Conservation (phyloP, 2,797 vertebrate species). For the Phoeniculus purpureus region DNA sequence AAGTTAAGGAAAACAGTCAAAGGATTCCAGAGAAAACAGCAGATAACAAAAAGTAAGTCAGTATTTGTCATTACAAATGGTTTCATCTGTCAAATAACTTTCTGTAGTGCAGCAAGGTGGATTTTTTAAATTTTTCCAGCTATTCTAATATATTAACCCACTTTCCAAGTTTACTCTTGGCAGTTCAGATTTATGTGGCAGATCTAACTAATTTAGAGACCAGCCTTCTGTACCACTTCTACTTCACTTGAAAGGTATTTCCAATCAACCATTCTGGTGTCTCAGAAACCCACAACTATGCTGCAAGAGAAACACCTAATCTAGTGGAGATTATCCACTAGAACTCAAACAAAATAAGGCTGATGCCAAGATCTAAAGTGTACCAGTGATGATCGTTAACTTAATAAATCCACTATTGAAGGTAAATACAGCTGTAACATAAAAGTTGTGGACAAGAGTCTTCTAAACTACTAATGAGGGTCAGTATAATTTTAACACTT, state of each 20-base stretch:
- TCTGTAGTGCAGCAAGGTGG: neutral
- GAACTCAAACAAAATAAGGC: neutral
- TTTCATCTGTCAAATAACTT: neutral
- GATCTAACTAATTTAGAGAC: neutral
- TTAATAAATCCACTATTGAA: neutral
- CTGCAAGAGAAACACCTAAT: neutral
- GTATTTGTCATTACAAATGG: neutral
- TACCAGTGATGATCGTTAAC: neutral
- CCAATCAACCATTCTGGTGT: neutral
- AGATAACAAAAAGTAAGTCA: constrained; percentile 13
- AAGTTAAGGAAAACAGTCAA: constrained; percentile 70
- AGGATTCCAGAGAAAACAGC: constrained; percentile 61
- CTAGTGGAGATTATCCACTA: neutral
- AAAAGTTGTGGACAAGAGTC: neutral
- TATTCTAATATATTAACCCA: neutral
- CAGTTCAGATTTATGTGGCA: neutral
- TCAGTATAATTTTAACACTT: neutral
- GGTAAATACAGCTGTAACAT: neutral
- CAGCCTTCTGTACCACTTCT: neutral
- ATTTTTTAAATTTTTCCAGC: neutral
- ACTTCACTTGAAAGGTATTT: neutral
- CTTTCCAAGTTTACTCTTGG: neutral
- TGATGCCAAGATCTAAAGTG: neutral
- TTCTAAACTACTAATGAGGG: neutral
- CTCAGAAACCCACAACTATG: neutral